These are phyloP conservation scores for Leptothorax acervorum DNA, from an alignment of 2,888 invertebrate species.

Conservation along the genomic window DNA sequence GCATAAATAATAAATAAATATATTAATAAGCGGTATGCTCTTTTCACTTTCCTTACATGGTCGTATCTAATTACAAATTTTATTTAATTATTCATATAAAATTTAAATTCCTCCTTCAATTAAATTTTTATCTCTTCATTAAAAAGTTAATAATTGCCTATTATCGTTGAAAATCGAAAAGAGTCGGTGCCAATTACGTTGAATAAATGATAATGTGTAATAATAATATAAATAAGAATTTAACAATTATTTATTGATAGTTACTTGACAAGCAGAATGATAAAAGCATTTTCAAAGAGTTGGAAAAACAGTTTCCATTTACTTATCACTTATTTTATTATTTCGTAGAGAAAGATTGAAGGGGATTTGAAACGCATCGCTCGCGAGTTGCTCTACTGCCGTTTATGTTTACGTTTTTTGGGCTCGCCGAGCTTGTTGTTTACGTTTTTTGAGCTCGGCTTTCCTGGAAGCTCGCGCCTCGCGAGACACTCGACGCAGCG, in stretches of 20 bases:
- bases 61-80: not conserved
- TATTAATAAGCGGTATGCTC: not conserved
- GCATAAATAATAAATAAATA: conserved; percentile 6
- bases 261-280: not conserved
- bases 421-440: too few species aligned
- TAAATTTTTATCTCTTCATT: not conserved
- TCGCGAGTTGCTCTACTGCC: too few species aligned
- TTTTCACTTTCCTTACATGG: not conserved
- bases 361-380: too few species aligned
- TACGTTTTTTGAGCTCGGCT: too few species aligned
- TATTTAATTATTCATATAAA: not conserved
- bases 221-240: not conserved
- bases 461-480: too few species aligned
- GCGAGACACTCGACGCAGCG: too few species aligned
- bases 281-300: not conserved
- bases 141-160: not conserved
- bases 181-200: not conserved
- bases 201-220: not conserved
- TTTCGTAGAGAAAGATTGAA: too few species aligned
- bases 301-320: too few species aligned
- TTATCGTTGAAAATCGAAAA: not conserved
- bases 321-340: too few species aligned
- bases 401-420: too few species aligned
- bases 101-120: not conserved
- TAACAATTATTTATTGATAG: conserved; percentile 7